Conservation (phyloP, 2,113 vertebrate genomes). For the Paedocypris sp. region DNA sequence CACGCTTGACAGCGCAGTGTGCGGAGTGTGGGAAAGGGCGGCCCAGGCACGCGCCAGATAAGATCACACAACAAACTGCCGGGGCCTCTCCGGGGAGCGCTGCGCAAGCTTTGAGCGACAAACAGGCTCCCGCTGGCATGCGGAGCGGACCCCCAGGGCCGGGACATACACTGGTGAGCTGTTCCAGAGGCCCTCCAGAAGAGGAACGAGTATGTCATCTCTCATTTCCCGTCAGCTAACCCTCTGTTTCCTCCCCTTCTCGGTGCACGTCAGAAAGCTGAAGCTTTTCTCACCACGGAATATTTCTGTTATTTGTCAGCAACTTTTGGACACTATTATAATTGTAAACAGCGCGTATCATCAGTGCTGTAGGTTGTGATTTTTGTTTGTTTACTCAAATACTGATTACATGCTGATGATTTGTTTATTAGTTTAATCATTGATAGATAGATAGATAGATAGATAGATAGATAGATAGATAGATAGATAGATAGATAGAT, state of each 20-base stretch:
- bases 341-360: too few relatives aligned
- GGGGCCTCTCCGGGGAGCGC: constrained; percentile 41
- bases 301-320: constrained; percentile 13
- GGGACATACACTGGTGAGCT: constrained; percentile 18
- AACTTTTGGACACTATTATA: too few relatives aligned
- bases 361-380: too few relatives aligned
- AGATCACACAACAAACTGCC: constrained; percentile 60
- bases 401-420: too few relatives aligned
- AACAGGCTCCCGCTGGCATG: constrained; percentile 62
- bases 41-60: constrained; percentile 74
- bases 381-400: too few relatives aligned
- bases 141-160: constrained; percentile 30
- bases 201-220: constrained; percentile 38
- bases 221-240: constrained; percentile 26
- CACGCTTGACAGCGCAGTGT: constrained; percentile 58
- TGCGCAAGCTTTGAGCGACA: constrained; percentile 65
- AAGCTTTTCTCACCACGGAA: constrained; percentile 18
- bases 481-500: too few relatives aligned
- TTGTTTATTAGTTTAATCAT: too few relatives aligned
- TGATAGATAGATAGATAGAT: too few relatives aligned
- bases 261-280: constrained; percentile 21
- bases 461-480: too few relatives aligned
- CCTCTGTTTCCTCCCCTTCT: constrained; percentile 13
- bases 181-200: constrained; percentile 36
- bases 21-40: constrained; percentile 76